Evolutionary conservation across 2,113 vertebrate species (phyloP).

Genomic region (Andinoacara biseriatus): DNA sequence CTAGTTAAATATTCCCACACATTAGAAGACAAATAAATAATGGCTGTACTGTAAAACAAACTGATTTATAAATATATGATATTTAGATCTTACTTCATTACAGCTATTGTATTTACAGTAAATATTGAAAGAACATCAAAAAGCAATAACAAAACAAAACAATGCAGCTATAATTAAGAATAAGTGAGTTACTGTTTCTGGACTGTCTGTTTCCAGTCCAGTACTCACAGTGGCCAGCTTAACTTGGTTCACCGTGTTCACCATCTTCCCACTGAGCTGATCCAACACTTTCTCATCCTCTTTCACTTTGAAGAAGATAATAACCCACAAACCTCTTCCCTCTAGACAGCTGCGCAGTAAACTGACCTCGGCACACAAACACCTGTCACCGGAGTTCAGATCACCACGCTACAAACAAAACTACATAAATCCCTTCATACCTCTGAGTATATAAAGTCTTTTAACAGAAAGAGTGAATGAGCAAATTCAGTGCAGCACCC

Average conservation of each 20-base stretch:
- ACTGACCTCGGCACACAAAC: conserved; percentile 28
- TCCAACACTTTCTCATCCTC: conserved; percentile 10
- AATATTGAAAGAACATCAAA: neutral
- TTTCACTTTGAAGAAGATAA: conserved; percentile 16
- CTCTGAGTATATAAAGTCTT: too few relatives aligned
- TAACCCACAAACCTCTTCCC: conserved; percentile 17
- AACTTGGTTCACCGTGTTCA: conserved; percentile 14
- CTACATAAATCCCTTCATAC: neutral
- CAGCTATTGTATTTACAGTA: neutral
- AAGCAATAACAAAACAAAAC: neutral
- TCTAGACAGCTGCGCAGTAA: conserved; percentile 1
- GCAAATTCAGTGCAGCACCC: too few relatives aligned
- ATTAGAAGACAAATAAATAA: neutral
- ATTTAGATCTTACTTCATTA: neutral
- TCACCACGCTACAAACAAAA: neutral
- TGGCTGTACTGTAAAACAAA: neutral
- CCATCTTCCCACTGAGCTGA: neutral
- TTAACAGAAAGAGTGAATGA: too few relatives aligned
- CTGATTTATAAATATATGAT: neutral
- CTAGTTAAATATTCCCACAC: neutral
- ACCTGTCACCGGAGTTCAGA: conserved; percentile 22
- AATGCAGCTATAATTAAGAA: neutral
- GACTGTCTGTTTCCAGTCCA: neutral
- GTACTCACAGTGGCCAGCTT: conserved; percentile 29
- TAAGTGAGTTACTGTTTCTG: neutral